Evolutionary conservation across 2,888 invertebrate species (phyloP).

Genomic region (Drosophila antonietae): DNA sequence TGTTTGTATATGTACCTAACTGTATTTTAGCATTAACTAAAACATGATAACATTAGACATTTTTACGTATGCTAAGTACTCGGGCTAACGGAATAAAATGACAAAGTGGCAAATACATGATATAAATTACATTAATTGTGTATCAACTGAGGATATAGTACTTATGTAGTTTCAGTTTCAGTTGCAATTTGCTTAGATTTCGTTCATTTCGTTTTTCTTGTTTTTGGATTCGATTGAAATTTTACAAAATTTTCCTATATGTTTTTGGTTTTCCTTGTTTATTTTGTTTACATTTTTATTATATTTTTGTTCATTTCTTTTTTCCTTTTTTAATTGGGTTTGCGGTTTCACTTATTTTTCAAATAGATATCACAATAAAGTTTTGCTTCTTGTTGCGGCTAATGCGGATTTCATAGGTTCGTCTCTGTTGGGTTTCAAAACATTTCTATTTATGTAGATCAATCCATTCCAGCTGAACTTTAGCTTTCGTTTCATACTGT

Average conservation of each 20-base stretch:
- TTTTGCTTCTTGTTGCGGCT: slow-evolving; percentile 62
- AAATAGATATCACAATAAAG: slow-evolving; percentile 72
- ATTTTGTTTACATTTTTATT: slow-evolving; percentile 10
- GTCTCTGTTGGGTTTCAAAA: slow-evolving; percentile 27
- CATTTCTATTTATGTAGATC: background rate
- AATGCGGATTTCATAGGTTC: slow-evolving; percentile 54
- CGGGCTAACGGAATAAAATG: slow-evolving; percentile 18
- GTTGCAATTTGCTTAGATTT: slow-evolving; percentile 1
- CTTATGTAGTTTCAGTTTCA: background rate
- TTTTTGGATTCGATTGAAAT: background rate
- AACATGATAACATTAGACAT: slow-evolving; percentile 33
- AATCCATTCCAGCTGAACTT: slow-evolving; percentile 7
- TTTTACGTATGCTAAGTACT: slow-evolving; percentile 40
- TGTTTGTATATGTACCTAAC: background rate
- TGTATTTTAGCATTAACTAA: slow-evolving; percentile 22
- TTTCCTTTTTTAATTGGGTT: slow-evolving; percentile 26
- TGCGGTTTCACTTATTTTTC: slow-evolving; percentile 70
- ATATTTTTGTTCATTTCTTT: slow-evolving; percentile 13
- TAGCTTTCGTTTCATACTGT: slow-evolving; percentile 29
- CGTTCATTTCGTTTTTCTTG: background rate
- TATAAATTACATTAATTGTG: background rate
- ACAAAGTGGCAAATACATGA: slow-evolving; percentile 1
- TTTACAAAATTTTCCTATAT: slow-evolving; percentile 9
- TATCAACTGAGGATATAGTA: slow-evolving; percentile 1
- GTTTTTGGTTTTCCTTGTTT: background rate